Percentiles rank a stretch among this genome's conserved stretches.
phyloP scores from a whole-genome alignment of 2,797 vertebrate species.

The Aplochiton taeniatus region DNA sequence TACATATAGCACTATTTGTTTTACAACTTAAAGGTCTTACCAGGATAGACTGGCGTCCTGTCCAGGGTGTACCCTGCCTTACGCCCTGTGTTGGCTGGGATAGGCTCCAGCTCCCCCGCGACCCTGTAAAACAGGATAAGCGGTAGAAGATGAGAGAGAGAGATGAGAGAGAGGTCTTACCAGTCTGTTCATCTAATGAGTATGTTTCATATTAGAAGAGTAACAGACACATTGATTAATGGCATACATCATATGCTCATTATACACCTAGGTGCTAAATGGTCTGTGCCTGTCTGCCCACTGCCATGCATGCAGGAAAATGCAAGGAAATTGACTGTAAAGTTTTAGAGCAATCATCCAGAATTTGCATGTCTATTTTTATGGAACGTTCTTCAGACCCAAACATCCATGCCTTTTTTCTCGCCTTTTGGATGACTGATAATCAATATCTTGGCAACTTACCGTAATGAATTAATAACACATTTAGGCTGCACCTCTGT shows the following conservation, averaged over 20 bases:
- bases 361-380: no score
- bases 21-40: no score
- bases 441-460: conserved; percentile 32
- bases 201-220: background rate
- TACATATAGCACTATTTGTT: no score
- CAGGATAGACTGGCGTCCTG: no score
- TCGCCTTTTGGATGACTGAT: conserved; percentile 24
- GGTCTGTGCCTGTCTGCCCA: conserved; percentile 33
- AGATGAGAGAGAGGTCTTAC: no score
- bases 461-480: conserved; percentile 34
- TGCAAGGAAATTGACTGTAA: conserved; percentile 25
- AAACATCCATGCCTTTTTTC: conserved; percentile 34
- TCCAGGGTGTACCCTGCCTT: no score
- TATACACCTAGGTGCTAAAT: conserved; percentile 50
- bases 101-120: no score
- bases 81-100: no score
- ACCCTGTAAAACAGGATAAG: no score
- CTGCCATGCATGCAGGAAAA: conserved; percentile 33
- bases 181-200: background rate
- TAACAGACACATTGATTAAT: conserved; percentile 43
- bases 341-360: no score
- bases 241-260: conserved; percentile 61
- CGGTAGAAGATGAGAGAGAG: no score
- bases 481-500: conserved; percentile 8
- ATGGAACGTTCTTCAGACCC: background rate